Evolutionary conservation across 2,888 invertebrate species (phyloP).

Genomic region (Drosophila neonasuta): DNA sequence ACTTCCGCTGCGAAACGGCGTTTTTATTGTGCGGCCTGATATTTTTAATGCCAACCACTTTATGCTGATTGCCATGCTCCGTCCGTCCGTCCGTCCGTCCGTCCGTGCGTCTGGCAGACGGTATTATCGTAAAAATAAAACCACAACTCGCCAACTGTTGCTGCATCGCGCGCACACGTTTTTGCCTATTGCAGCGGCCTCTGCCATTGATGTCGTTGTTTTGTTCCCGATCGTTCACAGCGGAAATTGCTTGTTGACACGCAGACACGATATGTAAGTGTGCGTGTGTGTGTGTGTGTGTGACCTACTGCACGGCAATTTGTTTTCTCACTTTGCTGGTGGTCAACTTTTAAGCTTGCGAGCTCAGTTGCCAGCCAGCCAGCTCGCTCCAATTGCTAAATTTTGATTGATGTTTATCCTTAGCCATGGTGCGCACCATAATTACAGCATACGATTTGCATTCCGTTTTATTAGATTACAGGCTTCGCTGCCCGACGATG

Average conservation of each 20-base stretch:
- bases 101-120: slow-evolving; percentile 30
- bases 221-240: slow-evolving; percentile 48
- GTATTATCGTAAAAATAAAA: slow-evolving; percentile 70
- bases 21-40: slow-evolving; percentile 73
- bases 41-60: slow-evolving; percentile 75
- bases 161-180: slow-evolving; percentile 35
- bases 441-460: slow-evolving; percentile 62
- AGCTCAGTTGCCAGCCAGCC: background rate
- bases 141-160: slow-evolving; percentile 63
- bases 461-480: slow-evolving; percentile 68
- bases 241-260: slow-evolving; percentile 77
- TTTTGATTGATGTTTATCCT: slow-evolving; percentile 68
- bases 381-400: slow-evolving; percentile 24
- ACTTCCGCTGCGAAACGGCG: slow-evolving; percentile 66
- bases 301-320: slow-evolving; percentile 70
- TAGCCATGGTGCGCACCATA: slow-evolving; percentile 45
- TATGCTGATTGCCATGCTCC: slow-evolving; percentile 70
- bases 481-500: slow-evolving; percentile 45
- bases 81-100: slow-evolving; percentile 19
- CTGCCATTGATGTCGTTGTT: slow-evolving; percentile 27
- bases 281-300: slow-evolving; percentile 11
- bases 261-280: slow-evolving; percentile 46
- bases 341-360: slow-evolving; percentile 44
- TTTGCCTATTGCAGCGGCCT: slow-evolving; percentile 45
- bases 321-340: slow-evolving; percentile 53